A percentile compares a stretch with the other conserved stretches of the same genome.
These are phyloP conservation scores for Diplodus puntazzo DNA, from an alignment of 2,797 vertebrate genomes.

Conservation along the genomic window DNA sequence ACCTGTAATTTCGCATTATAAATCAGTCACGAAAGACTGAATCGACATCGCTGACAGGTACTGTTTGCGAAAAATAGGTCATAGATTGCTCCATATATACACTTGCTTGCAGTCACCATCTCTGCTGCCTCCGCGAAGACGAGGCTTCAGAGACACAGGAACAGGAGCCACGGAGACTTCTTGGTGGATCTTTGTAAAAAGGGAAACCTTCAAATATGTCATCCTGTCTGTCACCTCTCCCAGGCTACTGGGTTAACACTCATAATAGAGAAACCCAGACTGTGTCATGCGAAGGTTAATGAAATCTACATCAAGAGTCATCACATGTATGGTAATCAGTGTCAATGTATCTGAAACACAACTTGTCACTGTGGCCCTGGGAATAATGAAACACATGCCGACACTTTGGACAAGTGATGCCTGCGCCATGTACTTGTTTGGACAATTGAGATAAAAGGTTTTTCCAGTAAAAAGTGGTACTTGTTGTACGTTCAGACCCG, in stretches of 20 bases:
- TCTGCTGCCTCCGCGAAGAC: not conserved
- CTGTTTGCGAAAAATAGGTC: not conserved
- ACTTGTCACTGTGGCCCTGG: not conserved
- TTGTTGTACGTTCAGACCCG: not conserved
- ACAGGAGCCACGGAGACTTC: not conserved
- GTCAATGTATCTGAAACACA: not conserved
- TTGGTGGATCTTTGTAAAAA: not conserved
- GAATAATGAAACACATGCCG: conserved; percentile 1
- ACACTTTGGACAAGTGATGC: not conserved
- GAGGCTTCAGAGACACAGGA: conserved; percentile 2
- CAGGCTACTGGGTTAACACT: not conserved
- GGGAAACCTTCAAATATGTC: not conserved
- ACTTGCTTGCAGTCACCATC: not conserved
- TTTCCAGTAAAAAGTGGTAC: not conserved
- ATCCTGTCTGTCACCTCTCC: conserved; percentile 6
- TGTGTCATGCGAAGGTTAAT: not conserved
- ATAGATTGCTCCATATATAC: too few relatives aligned
- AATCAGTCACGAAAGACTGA: not conserved
- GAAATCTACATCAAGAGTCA: not conserved
- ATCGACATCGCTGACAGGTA: too few relatives aligned
- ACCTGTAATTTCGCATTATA: not conserved
- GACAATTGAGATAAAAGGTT: not conserved
- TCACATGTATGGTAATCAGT: not conserved
- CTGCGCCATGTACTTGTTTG: not conserved
- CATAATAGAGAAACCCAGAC: conserved; percentile 1